Base-by-base conservation (phyloP, 2,797 vertebrate genomes). In the Sparus aurata region DNA sequence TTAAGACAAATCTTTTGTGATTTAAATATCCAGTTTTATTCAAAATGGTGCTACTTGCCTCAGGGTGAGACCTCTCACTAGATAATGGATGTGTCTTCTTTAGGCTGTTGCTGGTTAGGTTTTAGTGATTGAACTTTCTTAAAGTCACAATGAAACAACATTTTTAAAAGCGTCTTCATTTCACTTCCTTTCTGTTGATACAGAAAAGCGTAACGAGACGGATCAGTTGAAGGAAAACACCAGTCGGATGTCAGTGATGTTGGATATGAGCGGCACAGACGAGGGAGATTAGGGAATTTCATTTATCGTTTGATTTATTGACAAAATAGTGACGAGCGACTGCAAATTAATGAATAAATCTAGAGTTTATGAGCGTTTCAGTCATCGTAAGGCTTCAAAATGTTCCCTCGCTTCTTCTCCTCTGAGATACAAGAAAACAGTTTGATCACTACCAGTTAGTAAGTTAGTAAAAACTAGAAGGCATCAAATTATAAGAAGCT, bases 11-110 rank as follows among this genome's bases (percentile, higher is more conserved):
- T 64, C 3, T 69, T 1, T 67, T 55, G 16, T 68, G 20, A 43
- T 73, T 77, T 2, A 64, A 63, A 83, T 57, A 64, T 65, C 22
- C 3, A 52, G 2, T 72, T 76, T 75, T 61, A 64, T 89, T 87
- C 81, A 79, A 73, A 79, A 85, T 83, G 89, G 89, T 92, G 88
- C 89, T 93, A 86, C 78, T 87, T 72, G 49, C 85, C 59, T 88
- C 50, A 73, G 23, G 80, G 70, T 79, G 2, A 86, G 59, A 72
- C 79, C 60, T 80, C 34, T 66, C 16, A 2, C 9, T 64, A 73
- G 53, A 52, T 53, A 55, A 45, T 9, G 12, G 20, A 68, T 54
- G 30, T n/a, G 49, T 66, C 65, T 13, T 30, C 41, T 66, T 49
- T 76, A 58, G 70, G 59, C 38, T 59, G 17, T 62, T 78, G 66